Evolutionary conservation across 2,113 vertebrate genomes (phyloP).

Genomic region (Pachypanchax playfairii): DNA sequence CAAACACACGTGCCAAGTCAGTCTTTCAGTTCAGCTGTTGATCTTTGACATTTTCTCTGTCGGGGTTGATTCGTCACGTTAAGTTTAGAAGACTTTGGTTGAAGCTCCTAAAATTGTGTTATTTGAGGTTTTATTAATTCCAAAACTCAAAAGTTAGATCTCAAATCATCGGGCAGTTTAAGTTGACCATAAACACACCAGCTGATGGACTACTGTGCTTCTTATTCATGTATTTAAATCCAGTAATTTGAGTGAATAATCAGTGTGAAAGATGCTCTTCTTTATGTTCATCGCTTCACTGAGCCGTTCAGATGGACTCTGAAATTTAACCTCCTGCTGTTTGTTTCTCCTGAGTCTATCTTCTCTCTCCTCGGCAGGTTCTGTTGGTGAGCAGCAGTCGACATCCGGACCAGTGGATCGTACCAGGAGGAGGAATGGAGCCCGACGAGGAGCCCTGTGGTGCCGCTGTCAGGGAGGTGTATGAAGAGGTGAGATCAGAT

Average conservation of each 20-base stretch:
- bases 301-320: too few relatives aligned
- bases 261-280: too few relatives aligned
- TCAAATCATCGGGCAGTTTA: too few relatives aligned
- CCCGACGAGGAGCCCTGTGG: constrained; percentile 93
- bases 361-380: constrained; percentile 80
- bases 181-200: background rate
- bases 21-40: too few relatives aligned
- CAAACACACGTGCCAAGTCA: constrained; percentile 21
- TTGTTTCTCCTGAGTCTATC: constrained; percentile 21
- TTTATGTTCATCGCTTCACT: background rate
- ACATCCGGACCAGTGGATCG: constrained; percentile 97
- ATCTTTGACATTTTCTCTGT: too few relatives aligned
- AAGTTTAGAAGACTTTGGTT: too few relatives aligned
- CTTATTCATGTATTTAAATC: too few relatives aligned
- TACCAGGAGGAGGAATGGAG: constrained; percentile 97
- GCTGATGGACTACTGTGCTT: background rate
- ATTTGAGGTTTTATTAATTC: too few relatives aligned
- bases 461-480: constrained; percentile 92
- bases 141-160: too few relatives aligned
- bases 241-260: background rate
- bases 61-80: too few relatives aligned
- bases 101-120: too few relatives aligned
- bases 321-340: too few relatives aligned
- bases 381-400: constrained; percentile 97
- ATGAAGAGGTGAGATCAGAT: constrained; percentile 94